Base-by-base conservation (phyloP, 2,113 vertebrate genomes). In the Colistium nudipinnis region DNA sequence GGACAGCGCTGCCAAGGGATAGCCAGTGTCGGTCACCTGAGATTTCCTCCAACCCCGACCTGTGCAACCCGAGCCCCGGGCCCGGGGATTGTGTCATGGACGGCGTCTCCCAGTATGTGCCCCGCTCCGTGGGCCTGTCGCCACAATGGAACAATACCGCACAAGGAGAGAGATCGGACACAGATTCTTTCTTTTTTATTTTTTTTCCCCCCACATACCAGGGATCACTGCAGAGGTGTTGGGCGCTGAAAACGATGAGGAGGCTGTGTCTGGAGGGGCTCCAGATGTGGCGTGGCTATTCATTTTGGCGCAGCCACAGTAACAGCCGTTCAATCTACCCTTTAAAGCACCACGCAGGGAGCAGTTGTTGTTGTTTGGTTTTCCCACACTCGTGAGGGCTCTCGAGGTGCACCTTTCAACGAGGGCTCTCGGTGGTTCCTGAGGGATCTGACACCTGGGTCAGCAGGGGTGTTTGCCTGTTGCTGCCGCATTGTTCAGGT, bases 71-170 rank as follows among this genome's bases (percentile, higher is more conserved):
- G 91, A 93, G 77, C 89, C 69, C n/a, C 28, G 41, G 80, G 73
- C 87, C 81, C 80, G 82, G 87, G 88, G 90, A 92, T 91, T 91
- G 90, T 89, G 88, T 90, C 90, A 90, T 90, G 86, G 88, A 88
- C 88, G 82, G 52, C 52, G 76, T 91, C 88, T 88, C 86, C 86
- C 88, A 84, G 86, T 76, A 70, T 80, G n/a, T n/a, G 80, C 70
- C 76, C 83, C 82, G 83, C 73, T 87, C 84, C 78, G 76, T 65
- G 62, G 47, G 56, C 45, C 81, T 22, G 43, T 43, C 71, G 30
- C 67, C 48, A 78, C 74, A 86, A 70, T 82, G 30, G 62, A 74
- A 83, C 86, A 84, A 81, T 77, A 56, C 56, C 53, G 35, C 56
- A 63, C 55, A 59, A 67, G 44, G 70, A 38, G 31, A 7, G 36